Evolutionary conservation across 2,113 vertebrate genomes (phyloP).

Genomic region (Oriolus oriolus): DNA sequence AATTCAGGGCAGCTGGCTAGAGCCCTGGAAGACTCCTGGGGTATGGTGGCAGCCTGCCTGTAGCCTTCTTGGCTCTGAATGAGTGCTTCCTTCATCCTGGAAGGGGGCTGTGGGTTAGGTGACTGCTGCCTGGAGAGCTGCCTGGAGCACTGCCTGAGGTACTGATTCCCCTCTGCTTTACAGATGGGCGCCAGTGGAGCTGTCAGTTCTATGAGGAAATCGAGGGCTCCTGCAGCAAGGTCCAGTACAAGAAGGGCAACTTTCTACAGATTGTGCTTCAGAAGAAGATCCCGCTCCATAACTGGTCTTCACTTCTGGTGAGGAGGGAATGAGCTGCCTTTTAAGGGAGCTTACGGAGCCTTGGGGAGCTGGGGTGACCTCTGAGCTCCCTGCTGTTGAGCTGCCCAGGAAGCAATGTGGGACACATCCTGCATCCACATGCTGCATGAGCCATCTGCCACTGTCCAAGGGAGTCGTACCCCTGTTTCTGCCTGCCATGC

Average conservation of each 20-base stretch:
- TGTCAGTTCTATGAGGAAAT: constrained; percentile 92
- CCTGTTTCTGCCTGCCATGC: neutral
- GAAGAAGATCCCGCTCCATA: constrained; percentile 94
- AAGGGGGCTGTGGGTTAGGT: neutral
- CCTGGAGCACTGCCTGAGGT: neutral
- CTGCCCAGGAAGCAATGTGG: neutral
- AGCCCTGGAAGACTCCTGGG: neutral
- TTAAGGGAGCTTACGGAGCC: neutral
- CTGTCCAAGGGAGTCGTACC: neutral
- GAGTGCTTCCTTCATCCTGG: neutral
- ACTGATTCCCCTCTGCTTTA: neutral
- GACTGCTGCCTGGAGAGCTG: neutral
- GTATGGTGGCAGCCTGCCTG: neutral
- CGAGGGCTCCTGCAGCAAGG: constrained; percentile 88
- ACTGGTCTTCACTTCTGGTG: constrained; percentile 89
- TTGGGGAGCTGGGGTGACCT: neutral
- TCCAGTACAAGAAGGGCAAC: constrained; percentile 87
- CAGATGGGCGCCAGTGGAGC: constrained; percentile 92
- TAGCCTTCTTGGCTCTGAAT: neutral
- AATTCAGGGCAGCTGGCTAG: neutral
- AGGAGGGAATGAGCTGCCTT: neutral
- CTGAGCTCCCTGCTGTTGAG: neutral
- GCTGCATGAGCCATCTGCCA: neutral
- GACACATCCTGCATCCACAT: neutral
- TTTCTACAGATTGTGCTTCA: constrained; percentile 87